Percentiles rank a stretch among this genome's conserved stretches.
phyloP scores from a whole-genome alignment of 2,797 vertebrate species.

The Bradypus variegatus region DNA sequence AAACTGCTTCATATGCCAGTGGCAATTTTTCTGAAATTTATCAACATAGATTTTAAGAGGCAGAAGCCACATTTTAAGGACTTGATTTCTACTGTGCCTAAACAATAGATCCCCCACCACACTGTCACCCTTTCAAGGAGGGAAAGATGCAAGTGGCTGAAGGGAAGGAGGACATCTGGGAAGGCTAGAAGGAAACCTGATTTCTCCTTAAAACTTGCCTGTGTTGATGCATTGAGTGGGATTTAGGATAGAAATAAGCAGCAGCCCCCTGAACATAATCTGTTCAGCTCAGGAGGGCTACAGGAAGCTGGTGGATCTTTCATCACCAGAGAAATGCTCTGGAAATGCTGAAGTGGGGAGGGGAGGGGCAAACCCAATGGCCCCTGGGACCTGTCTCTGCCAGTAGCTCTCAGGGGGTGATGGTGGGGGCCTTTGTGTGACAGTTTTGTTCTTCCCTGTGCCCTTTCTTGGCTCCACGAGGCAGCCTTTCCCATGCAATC shows the following conservation, averaged over 20 bases:
- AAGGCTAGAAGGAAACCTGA: background rate
- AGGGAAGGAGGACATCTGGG: background rate
- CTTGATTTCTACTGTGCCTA: background rate
- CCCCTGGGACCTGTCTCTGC: background rate
- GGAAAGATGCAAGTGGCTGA: background rate
- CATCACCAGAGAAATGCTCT: background rate
- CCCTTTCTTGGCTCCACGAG: background rate
- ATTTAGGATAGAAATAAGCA: background rate
- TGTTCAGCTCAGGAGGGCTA: background rate
- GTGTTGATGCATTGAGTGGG: background rate
- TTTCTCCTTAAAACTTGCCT: background rate
- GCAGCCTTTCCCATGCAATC: background rate
- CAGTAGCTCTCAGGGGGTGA: background rate
- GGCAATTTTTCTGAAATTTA: background rate
- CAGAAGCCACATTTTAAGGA: background rate
- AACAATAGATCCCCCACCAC: background rate
- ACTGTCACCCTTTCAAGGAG: background rate
- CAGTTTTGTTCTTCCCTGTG: background rate
- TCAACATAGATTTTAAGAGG: background rate
- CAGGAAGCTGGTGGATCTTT: background rate
- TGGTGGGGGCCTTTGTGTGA: fast-evolving
- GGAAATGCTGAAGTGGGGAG: background rate
- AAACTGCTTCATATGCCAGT: background rate
- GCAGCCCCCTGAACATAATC: background rate
- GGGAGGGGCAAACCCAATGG: background rate